These are phyloP conservation scores for Calliphora vicina DNA, from an alignment of 1,140 invertebrate genomes.

Conservation along the genomic window DNA sequence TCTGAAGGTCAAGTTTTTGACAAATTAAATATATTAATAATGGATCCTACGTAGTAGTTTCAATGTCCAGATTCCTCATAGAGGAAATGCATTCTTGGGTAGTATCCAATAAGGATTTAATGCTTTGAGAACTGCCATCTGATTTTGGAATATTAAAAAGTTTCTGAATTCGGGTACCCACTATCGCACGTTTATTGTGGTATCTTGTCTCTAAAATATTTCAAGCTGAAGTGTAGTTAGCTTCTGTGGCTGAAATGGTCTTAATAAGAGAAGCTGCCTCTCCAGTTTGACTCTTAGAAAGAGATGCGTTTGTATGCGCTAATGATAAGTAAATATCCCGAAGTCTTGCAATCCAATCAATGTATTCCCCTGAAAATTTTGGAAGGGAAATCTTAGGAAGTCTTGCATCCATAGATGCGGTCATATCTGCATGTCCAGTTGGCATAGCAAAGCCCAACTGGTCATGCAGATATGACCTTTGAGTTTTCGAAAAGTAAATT, in stretches of 20 bases:
- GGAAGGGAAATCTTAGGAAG: conserved; percentile 2
- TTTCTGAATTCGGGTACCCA: not conserved
- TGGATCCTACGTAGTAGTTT: not conserved
- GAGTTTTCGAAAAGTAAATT: not conserved
- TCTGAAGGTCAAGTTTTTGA: conserved; percentile 8
- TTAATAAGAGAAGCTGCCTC: conserved; percentile 1
- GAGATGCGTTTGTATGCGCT: conserved; percentile 18
- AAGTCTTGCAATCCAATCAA: conserved; percentile 29
- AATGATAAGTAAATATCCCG: conserved; percentile 9
- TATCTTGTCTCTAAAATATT: conserved; percentile 6
- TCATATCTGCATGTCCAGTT: not conserved
- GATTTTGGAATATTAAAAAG: conserved; percentile 23
- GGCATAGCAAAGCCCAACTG: not conserved
- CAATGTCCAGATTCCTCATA: not conserved
- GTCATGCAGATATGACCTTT: not conserved
- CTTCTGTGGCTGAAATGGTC: conserved; percentile 24
- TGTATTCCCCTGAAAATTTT: conserved; percentile 30
- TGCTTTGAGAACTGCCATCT: not conserved
- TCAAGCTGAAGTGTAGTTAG: conserved; percentile 25
- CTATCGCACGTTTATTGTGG: conserved; percentile 24
- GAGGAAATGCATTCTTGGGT: not conserved
- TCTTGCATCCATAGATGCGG: not conserved
- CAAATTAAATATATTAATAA: not conserved
- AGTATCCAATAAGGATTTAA: too few species aligned
- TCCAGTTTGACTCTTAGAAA: conserved; percentile 10